Conservation (phyloP, 2,888 invertebrate genomes). For the Pseudococcus longispinus region DNA sequence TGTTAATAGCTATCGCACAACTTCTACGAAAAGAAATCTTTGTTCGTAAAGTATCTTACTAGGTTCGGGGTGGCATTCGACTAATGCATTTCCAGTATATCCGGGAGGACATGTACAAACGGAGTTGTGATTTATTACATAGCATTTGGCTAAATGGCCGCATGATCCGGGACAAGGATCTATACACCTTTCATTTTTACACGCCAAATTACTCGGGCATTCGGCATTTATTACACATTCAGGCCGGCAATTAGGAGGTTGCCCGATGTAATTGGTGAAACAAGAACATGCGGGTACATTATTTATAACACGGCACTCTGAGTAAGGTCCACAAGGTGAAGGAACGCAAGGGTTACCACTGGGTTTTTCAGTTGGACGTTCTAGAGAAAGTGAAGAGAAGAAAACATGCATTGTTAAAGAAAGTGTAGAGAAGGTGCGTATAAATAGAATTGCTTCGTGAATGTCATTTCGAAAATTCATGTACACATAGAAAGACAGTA, state of each 20-base stretch:
- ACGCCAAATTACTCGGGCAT: slow-evolving; percentile 62
- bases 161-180: slow-evolving; percentile 62
- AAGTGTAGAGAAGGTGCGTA: background rate
- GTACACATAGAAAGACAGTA: background rate
- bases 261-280: slow-evolving; percentile 72
- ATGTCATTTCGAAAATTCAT: background rate
- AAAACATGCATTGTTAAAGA: slow-evolving; percentile 2
- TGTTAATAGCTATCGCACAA: background rate
- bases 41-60: slow-evolving; percentile 49
- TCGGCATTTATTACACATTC: slow-evolving; percentile 68
- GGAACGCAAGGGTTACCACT: slow-evolving; percentile 72
- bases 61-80: slow-evolving; percentile 70
- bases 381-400: slow-evolving; percentile 48
- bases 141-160: slow-evolving; percentile 61
- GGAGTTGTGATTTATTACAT: slow-evolving; percentile 77
- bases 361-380: slow-evolving; percentile 61
- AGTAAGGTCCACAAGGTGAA: slow-evolving; percentile 79
- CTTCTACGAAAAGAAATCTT: background rate
- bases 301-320: slow-evolving; percentile 73
- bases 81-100: slow-evolving; percentile 80
- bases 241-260: slow-evolving; percentile 78
- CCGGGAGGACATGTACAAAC: slow-evolving; percentile 70
- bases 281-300: slow-evolving; percentile 77
- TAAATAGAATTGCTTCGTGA: background rate
- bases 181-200: slow-evolving; percentile 61